A percentile compares a stretch with the other conserved stretches of the same genome.
Evolutionary conservation across 2,888 invertebrate species (phyloP).

Genomic region (Camptogramma bilineatum): DNA sequence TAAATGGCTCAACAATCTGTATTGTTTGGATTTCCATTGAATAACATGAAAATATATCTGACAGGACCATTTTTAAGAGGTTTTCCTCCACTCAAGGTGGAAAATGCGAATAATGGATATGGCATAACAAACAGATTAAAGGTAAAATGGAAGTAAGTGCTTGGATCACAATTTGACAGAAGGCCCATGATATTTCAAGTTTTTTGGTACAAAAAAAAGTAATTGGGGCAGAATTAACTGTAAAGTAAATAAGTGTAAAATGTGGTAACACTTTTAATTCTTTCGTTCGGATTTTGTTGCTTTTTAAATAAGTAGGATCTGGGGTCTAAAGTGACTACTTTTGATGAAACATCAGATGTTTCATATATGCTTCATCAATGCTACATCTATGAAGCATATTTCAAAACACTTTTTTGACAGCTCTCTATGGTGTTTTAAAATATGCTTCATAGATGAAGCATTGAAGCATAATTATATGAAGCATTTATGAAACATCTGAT

Average conservation of each 20-base stretch:
- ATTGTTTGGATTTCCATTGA: constrained; percentile 1
- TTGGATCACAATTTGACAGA: constrained; percentile 14
- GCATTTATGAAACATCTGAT: no score
- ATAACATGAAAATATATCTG: not conserved
- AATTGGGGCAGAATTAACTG: not conserved
- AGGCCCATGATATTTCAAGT: constrained; percentile 8
- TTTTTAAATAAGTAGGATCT: no score
- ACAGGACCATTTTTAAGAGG: not conserved
- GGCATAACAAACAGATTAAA: constrained; percentile 10
- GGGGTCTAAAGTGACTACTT: no score
- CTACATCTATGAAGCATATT: no score
- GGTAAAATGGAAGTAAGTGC: constrained; percentile 5
- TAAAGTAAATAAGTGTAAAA: not conserved
- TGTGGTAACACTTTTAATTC: no score
- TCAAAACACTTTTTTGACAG: no score
- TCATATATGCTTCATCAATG: no score
- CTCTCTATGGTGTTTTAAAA: no score
- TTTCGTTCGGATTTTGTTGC: no score
- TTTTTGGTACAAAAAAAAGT: constrained; percentile 9
- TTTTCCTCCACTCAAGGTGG: constrained; percentile 4
- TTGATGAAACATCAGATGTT: no score
- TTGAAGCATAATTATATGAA: no score
- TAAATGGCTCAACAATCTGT: not conserved
- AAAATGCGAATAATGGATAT: constrained; percentile 2
- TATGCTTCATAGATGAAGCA: no score